Evolutionary conservation across 2,113 vertebrate species (phyloP).

Genomic region (Brienomyrus brachyistius): DNA sequence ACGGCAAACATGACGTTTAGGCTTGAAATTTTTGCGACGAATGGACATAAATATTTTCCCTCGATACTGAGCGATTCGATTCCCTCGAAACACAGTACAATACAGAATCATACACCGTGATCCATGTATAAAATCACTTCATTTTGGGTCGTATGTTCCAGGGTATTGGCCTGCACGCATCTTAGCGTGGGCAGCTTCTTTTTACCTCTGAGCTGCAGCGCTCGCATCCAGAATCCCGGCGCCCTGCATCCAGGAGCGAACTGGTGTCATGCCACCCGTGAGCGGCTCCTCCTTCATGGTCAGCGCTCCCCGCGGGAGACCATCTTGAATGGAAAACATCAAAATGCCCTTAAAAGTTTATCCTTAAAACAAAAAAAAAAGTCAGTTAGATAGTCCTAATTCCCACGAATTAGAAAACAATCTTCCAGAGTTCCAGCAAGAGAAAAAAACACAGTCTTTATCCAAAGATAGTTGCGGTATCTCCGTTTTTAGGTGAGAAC

Average conservation of each 20-base stretch:
- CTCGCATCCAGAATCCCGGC: slow-evolving; percentile 85
- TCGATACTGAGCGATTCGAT: not conserved
- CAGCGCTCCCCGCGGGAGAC: slow-evolving; percentile 81
- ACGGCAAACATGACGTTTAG: not conserved
- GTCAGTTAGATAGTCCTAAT: slow-evolving; percentile 54
- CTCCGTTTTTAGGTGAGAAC: slow-evolving; percentile 58
- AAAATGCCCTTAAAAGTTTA: slow-evolving; percentile 55
- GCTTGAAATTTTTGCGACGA: not conserved
- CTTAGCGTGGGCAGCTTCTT: slow-evolving; percentile 10
- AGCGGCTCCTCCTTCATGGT: slow-evolving; percentile 96
- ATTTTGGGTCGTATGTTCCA: not conserved
- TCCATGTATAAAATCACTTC: not conserved
- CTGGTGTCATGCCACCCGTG: slow-evolving; percentile 80
- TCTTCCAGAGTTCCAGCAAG: slow-evolving; percentile 36
- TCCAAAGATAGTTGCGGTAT: slow-evolving; percentile 57
- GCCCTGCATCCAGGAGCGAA: slow-evolving; percentile 90
- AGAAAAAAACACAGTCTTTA: slow-evolving; percentile 47
- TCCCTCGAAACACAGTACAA: too few species aligned
- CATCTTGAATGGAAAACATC: slow-evolving; percentile 95
- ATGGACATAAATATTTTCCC: not conserved
- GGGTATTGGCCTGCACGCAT: not conserved
- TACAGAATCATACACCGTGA: not conserved
- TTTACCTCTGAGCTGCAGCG: slow-evolving; percentile 94
- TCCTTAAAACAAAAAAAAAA: slow-evolving; percentile 32
- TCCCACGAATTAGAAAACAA: slow-evolving; percentile 27